Evolutionary conservation across 2,888 invertebrate genomes (phyloP).

Genomic region (Pseudococcus viburni): DNA sequence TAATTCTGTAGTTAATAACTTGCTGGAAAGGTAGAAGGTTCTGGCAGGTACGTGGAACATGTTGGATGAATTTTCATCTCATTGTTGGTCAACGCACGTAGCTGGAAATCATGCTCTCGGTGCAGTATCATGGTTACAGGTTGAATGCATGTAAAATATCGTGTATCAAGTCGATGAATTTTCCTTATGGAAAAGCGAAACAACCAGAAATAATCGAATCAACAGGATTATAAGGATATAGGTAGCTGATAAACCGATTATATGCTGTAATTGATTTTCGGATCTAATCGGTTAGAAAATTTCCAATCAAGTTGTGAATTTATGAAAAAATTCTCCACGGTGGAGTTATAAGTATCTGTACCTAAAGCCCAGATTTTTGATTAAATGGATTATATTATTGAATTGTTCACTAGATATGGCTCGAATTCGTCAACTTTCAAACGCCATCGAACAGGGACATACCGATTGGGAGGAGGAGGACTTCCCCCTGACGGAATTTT

Average conservation of each 20-base stretch:
- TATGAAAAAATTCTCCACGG: too few relatives aligned
- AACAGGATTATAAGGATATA: neutral
- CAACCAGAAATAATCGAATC: neutral
- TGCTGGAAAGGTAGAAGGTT: too few relatives aligned
- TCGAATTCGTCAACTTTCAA: too few relatives aligned
- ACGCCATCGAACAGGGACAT: too few relatives aligned
- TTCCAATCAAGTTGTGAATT: too few relatives aligned
- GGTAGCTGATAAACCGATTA: neutral
- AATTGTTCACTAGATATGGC: too few relatives aligned
- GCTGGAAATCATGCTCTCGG: neutral
- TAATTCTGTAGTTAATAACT: neutral
- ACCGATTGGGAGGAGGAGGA: too few relatives aligned
- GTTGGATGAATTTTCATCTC: neutral
- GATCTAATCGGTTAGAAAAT: neutral
- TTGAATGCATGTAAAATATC: constrained; percentile 9
- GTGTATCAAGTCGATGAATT: neutral
- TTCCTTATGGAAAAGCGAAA: neutral
- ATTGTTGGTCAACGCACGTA: neutral
- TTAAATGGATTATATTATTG: too few relatives aligned
- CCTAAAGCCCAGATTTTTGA: too few relatives aligned
- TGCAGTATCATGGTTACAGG: neutral
- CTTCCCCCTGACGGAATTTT: too few relatives aligned
- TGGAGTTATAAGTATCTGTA: too few relatives aligned
- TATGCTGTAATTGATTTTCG: neutral
- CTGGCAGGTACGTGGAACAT: neutral